Evolutionary conservation across 2,888 invertebrate species (phyloP), one percentile per base, ranked within the genome.

Genomic region (Scelioninae gen. 1): DNA sequence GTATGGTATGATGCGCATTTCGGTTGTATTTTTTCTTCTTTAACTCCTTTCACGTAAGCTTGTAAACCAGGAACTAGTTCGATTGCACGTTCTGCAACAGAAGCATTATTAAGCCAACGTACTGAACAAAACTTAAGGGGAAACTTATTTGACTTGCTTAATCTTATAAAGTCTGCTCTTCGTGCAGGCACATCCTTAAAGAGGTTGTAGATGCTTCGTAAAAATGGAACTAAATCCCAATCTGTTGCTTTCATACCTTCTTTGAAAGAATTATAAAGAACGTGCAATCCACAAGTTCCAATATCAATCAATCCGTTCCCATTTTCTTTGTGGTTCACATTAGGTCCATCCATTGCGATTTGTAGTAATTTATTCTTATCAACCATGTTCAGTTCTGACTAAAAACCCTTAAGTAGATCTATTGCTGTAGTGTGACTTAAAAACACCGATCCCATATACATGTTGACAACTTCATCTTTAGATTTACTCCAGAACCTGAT

Each of bases 361-460:
- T 78, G 78, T 10, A 78, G 11, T 16, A 63, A 13, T 10, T 68
- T 51, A 23, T 43, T 63, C 11, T 34, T 11, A 32, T 63, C 49
- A 38, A 63, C 9, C 11, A 31, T 10, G 11, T 32, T 23, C 13
- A 62, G 6, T 23, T 13, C 65, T 15, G 63, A 40, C n/a, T 53
- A 29, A 13, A 78, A 68, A 23, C 13, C 58, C 29, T 71, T 34
- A 5, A 84, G 45, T 16, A 89, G 63, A 83, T 88, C 85, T 31
- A 56, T 51, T 29, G 88, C 86, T 8, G 60, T 85, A 6, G 83
- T 60, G 47, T 75, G 69, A 9, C 71, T 71, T 1, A 88, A 32
- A 55, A 83, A 87, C 15, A 76, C 65, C 7, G 87, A 88, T 29
- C 60, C 84, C 7, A 86, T 76, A 56, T 89, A 89, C 55, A 86